These are phyloP conservation scores for Loriculus beryllinus DNA, from an alignment of 2,797 vertebrate genomes.

Conservation along the genomic window DNA sequence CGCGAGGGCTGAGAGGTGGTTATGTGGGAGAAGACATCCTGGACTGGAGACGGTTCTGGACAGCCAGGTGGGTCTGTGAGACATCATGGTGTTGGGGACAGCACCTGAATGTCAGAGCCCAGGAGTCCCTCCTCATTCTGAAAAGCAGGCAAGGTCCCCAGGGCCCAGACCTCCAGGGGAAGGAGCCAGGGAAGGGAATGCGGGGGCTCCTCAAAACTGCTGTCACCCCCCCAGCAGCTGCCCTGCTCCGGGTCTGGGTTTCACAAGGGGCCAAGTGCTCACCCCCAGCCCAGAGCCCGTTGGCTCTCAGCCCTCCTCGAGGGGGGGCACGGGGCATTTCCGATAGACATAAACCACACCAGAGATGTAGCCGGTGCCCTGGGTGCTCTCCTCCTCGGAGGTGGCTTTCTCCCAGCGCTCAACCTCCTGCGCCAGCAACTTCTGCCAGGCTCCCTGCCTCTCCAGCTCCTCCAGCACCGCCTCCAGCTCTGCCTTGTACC, in stretches of 20 bases:
- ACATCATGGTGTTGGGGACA: fast-evolving
- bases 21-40: not conserved
- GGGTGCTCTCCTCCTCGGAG: constrained; percentile 65
- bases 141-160: not conserved
- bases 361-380: constrained; percentile 76
- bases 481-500: constrained; percentile 82
- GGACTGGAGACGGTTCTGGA: not conserved
- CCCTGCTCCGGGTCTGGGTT: not conserved
- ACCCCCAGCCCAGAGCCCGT: fast-evolving
- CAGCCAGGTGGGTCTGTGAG: not conserved
- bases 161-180: fast-evolving
- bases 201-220: fast-evolving
- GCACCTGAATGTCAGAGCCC: not conserved
- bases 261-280: not conserved
- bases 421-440: constrained; percentile 74
- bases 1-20: not conserved
- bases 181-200: not conserved
- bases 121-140: not conserved
- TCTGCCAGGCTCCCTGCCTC: constrained; percentile 74
- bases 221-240: not conserved
- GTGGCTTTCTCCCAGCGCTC: constrained; percentile 84
- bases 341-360: constrained; percentile 80
- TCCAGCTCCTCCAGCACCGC: constrained; percentile 75
- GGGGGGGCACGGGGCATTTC: constrained; percentile 17
- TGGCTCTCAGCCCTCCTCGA: not conserved